These are phyloP conservation scores for Gnatocerus cornutus DNA, from an alignment of 2,888 invertebrate species.

Conservation along the genomic window DNA sequence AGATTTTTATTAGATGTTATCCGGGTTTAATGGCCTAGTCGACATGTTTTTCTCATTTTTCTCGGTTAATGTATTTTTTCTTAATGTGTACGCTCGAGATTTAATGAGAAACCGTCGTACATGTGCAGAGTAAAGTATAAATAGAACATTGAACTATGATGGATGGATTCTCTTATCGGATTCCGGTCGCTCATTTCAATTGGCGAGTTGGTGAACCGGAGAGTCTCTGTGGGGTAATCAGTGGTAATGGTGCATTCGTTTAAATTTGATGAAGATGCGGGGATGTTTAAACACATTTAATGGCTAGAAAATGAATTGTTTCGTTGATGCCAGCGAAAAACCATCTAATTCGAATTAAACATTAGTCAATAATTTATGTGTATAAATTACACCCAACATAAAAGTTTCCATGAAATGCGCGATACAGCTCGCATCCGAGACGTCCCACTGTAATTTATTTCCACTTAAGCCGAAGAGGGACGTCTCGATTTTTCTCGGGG, in stretches of 20 bases:
- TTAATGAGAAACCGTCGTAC: slow-evolving; percentile 50
- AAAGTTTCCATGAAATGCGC: slow-evolving; percentile 55
- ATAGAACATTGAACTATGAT: slow-evolving; percentile 23
- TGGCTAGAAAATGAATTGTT: background rate
- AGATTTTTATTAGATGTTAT: slow-evolving; percentile 58
- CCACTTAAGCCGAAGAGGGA: slow-evolving; percentile 55
- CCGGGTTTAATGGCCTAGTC: slow-evolving; percentile 55
- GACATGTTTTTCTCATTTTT: slow-evolving; percentile 42
- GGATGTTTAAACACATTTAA: background rate
- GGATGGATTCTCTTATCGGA: slow-evolving; percentile 12
- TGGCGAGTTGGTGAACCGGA: background rate
- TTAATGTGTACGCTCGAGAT: slow-evolving; percentile 49
- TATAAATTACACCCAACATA: slow-evolving; percentile 56
- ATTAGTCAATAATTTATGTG: slow-evolving; percentile 57
- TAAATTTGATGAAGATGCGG: background rate
- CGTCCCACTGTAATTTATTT: slow-evolving; percentile 57
- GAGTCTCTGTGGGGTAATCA: background rate
- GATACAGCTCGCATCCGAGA: slow-evolving; percentile 39
- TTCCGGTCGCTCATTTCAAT: background rate
- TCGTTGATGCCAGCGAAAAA: no score
- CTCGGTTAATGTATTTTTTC: slow-evolving; percentile 39
- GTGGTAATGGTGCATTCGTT: background rate
- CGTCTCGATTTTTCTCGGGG: slow-evolving; percentile 43
- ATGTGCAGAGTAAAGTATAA: slow-evolving; percentile 21
- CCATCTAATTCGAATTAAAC: slow-evolving; percentile 52